phyloP scores from a whole-genome alignment of 2,888 invertebrate species.

The Eurois occulta region DNA sequence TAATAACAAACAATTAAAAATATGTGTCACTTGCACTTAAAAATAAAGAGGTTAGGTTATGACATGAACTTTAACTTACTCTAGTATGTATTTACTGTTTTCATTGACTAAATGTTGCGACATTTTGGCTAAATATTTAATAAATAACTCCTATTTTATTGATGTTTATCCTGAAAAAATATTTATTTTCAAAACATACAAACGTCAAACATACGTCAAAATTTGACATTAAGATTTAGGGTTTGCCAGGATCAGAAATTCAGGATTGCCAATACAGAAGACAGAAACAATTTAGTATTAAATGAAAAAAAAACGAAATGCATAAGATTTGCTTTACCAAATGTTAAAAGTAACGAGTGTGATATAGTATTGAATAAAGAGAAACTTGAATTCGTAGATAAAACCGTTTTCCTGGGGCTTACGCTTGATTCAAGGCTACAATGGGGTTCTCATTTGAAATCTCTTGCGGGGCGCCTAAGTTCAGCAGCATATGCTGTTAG shows the following conservation, averaged over 20 bases:
- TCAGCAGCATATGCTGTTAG: too few relatives aligned
- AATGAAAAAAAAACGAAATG: too few relatives aligned
- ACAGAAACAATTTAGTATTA: too few relatives aligned
- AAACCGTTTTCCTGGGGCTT: too few relatives aligned
- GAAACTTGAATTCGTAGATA: too few relatives aligned
- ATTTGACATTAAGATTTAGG: conserved; percentile 40
- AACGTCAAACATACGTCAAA: conserved; percentile 54
- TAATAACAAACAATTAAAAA: conserved; percentile 57
- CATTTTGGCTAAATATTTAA: conserved; percentile 72
- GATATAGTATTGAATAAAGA: too few relatives aligned
- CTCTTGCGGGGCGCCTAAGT: too few relatives aligned
- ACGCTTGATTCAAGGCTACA: too few relatives aligned
- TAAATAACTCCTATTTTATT: conserved; percentile 18
- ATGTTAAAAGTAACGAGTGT: too few relatives aligned
- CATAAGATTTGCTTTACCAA: too few relatives aligned
- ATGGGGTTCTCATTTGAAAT: too few relatives aligned
- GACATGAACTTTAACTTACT: conserved; percentile 77
- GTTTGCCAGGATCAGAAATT: conserved; percentile 25
- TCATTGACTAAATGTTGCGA: conserved; percentile 86
- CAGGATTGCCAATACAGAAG: background rate
- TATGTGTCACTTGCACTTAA: conserved; percentile 23
- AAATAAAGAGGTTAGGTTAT: conserved; percentile 65
- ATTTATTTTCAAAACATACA: conserved; percentile 57
- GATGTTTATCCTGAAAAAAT: conserved; percentile 32
- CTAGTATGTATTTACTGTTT: conserved; percentile 88